Percentiles rank a stretch among this genome's conserved stretches.
phyloP scores from a whole-genome alignment of 2,113 vertebrate species.

The Leucosticte australis region DNA sequence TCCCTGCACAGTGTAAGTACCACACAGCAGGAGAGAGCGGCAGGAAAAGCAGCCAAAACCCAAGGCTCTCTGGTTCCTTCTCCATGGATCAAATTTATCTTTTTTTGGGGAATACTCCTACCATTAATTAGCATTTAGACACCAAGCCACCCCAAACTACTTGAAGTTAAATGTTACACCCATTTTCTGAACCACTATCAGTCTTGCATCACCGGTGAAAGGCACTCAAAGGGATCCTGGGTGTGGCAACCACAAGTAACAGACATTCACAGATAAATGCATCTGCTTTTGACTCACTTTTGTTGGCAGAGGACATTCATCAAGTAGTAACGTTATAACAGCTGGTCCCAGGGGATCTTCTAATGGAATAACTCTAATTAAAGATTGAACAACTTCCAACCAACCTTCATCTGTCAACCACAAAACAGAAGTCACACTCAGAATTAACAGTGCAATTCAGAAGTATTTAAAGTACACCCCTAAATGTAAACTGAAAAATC shows the following conservation, averaged over 20 bases:
- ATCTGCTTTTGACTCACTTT: constrained; percentile 79
- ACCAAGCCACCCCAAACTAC: not conserved
- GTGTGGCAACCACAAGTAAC: not conserved
- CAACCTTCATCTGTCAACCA: constrained; percentile 91
- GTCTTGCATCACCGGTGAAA: not conserved
- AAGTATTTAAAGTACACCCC: not conserved
- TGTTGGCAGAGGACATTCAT: constrained; percentile 96
- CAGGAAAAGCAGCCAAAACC: not conserved
- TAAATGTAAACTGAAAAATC: not conserved
- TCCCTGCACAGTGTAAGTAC: accelerated
- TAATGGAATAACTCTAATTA: constrained; percentile 97
- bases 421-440: constrained; percentile 56
- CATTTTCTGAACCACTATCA: not conserved
- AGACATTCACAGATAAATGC: not conserved
- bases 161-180: not conserved
- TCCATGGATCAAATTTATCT: not conserved
- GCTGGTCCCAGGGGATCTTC: constrained; percentile 97
- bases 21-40: accelerated
- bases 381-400: constrained; percentile 97
- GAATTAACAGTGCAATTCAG: not conserved
- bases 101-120: not conserved
- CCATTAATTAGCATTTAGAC: not conserved
- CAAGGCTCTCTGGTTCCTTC: not conserved
- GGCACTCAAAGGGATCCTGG: not conserved
- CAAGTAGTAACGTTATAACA: constrained; percentile 95